Base-by-base conservation (phyloP, 2,888 invertebrate species). In the Cataglyphis livida region DNA sequence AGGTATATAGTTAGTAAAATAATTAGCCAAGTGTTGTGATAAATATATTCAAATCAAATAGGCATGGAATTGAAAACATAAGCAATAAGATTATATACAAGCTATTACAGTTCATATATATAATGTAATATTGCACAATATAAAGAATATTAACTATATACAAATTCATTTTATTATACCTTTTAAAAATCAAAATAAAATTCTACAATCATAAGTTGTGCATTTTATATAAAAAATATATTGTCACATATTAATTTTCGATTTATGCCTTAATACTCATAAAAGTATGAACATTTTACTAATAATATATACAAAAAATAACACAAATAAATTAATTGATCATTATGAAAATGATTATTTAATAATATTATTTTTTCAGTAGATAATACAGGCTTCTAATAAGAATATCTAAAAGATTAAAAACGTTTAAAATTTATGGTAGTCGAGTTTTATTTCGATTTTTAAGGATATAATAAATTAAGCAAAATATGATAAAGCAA, bases 341-440 rank as follows among this genome's bases (percentile, higher is more conserved):
- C 12, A 38, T 38, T 44, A 73, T 41, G 32, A 44, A 61, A 57
- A 57, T 25, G 3, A 21, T 54, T 21, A 21, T 4, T 2, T 5
- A 44, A 62, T 62, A 62, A 62, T 10, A 28, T 28, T 25, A 21
- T 51, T 64, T 21, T 48, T 68, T 68, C 15, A 28, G n/a, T 70
- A 3, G 3, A n/a, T 35, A 35, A 35, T 35, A 6, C 35, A 35
- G 35, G 35, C 35, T 35, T 35, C 6, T 35, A 35, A 4, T 35
- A 35, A 4, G 32, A 28, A 12, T 51, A 32, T n/a, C 4, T 41
- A 25, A 44, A 32, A 44, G 1, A 54, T 18, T 44, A 28, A 41
- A 41, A 44, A 25, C 28, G 2, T 28, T 28, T 2, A 28, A 28
- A 28, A 28, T 41, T 41, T 41, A n/a, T 61, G n/a, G 0, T 44